phyloP scores from a whole-genome alignment of 2,888 invertebrate genomes.

The Drosophila dives region DNA sequence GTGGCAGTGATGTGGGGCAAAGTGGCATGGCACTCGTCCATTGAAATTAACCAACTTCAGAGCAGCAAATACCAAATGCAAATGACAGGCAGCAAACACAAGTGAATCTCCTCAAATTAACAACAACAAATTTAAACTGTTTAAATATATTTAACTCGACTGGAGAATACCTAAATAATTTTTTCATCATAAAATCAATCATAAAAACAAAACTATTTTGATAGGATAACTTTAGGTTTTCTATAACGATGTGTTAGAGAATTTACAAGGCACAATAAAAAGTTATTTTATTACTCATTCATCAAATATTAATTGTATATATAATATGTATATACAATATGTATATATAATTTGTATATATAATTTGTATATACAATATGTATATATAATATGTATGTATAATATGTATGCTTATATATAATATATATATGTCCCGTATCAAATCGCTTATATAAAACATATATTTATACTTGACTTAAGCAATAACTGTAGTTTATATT shows the following conservation, averaged over 20 bases:
- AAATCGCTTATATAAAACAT: neutral
- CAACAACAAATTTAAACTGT: neutral
- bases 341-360: no score
- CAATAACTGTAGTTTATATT: neutral
- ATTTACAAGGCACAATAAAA: neutral
- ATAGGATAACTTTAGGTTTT: neutral
- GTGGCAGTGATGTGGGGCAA: neutral
- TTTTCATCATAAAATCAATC: no score
- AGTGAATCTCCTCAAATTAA: slow-evolving; percentile 16
- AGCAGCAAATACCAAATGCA: slow-evolving; percentile 11
- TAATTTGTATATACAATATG: no score
- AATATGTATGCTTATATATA: neutral
- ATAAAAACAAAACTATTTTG: neutral
- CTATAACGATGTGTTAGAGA: neutral
- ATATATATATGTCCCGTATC: neutral
- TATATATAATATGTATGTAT: no score
- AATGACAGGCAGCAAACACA: slow-evolving; percentile 7
- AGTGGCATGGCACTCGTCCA: slow-evolving; percentile 6
- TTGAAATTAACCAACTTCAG: slow-evolving; percentile 16
- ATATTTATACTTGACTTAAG: neutral
- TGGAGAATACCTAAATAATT: neutral
- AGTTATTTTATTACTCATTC: neutral
- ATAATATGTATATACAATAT: no score
- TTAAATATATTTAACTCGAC: neutral
- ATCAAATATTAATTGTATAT: neutral